These are phyloP conservation scores for Acestrorhynchus altus DNA, from an alignment of 2,797 vertebrate genomes.

Conservation along the genomic window DNA sequence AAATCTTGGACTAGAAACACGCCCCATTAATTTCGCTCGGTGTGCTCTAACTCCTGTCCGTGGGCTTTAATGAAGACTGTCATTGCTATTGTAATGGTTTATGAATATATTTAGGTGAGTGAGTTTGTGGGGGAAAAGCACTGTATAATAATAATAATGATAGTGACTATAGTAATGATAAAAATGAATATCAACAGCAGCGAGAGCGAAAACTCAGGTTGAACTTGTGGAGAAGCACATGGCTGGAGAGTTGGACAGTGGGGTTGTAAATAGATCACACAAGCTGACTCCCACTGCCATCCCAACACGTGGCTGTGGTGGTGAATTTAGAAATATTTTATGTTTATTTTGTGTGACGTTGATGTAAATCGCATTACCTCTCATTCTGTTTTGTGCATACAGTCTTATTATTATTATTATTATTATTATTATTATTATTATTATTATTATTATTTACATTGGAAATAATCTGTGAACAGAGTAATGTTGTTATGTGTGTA, in stretches of 20 bases:
- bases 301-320: constrained; percentile 67
- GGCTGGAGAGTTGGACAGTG: constrained; percentile 66
- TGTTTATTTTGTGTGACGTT: constrained; percentile 75
- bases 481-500: constrained; percentile 86
- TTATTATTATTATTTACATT: constrained; percentile 76
- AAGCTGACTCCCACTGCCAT: constrained; percentile 54
- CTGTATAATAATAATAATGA: constrained; percentile 64
- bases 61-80: constrained; percentile 73
- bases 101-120: constrained; percentile 65
- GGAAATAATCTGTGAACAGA: constrained; percentile 85
- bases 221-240: constrained; percentile 79
- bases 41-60: constrained; percentile 61
- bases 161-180: constrained; percentile 2
- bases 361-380: constrained; percentile 80
- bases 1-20: no score
- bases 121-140: constrained; percentile 78
- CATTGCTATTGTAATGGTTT: constrained; percentile 76
- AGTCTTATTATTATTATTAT: constrained; percentile 64
- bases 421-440: constrained; percentile 3
- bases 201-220: constrained; percentile 85
- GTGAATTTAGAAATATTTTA: constrained; percentile 77
- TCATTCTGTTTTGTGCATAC: constrained; percentile 78
- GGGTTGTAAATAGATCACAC: constrained; percentile 60
- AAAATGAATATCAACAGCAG: constrained; percentile 35
- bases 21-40: constrained; percentile 65